Percentiles rank a stretch among this genome's conserved stretches.
Evolutionary conservation across 2,888 invertebrate genomes (phyloP).

Genomic region (Orthosia incerta): DNA sequence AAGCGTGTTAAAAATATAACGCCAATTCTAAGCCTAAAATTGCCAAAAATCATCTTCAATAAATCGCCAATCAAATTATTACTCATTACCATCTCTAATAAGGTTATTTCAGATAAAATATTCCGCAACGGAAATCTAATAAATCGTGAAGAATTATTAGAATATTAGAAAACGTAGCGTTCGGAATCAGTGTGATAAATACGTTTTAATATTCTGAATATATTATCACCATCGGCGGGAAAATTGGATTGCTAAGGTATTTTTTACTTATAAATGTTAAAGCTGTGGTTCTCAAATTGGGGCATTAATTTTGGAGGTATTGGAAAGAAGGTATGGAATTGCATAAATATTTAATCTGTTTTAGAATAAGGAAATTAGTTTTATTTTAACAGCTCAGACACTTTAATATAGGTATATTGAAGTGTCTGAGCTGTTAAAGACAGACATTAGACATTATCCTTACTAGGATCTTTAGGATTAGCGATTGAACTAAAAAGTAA

Average conservation of each 20-base stretch:
- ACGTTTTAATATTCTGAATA: constrained; percentile 64
- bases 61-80: constrained; percentile 39
- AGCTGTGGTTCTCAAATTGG: constrained; percentile 37
- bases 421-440: no score
- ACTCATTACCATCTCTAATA: constrained; percentile 48
- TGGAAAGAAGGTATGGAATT: background rate
- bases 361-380: background rate
- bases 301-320: constrained; percentile 16
- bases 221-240: constrained; percentile 52
- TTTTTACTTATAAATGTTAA: constrained; percentile 13
- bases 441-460: no score
- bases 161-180: constrained; percentile 33
- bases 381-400: background rate
- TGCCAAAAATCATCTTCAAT: background rate
- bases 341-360: background rate
- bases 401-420: no score
- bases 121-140: constrained; percentile 42
- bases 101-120: constrained; percentile 47
- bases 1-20: background rate
- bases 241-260: constrained; percentile 31
- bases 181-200: constrained; percentile 59
- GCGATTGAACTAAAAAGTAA: no score
- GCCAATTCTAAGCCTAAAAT: background rate
- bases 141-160: constrained; percentile 37
- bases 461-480: no score